phyloP scores from a whole-genome alignment of 35 echinoderm and acorn worm species.

The Anneissia japonica region DNA sequence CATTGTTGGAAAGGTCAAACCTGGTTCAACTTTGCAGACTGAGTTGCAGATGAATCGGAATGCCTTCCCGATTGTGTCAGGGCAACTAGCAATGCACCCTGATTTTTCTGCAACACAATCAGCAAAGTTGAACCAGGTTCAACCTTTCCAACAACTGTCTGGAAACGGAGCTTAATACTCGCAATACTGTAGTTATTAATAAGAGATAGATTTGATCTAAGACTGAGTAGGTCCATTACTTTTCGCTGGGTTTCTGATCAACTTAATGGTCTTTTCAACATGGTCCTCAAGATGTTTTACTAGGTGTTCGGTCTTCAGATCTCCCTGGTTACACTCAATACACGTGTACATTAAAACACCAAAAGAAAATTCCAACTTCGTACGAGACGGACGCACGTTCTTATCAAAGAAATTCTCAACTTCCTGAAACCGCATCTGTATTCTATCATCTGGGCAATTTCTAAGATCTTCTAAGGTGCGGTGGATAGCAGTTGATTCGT shows the following conservation, averaged over 20 bases:
- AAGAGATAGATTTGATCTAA: too few species aligned
- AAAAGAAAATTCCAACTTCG: background rate
- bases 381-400: background rate
- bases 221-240: background rate
- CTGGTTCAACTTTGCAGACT: too few species aligned
- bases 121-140: too few species aligned
- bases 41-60: too few species aligned
- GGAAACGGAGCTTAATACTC: too few species aligned
- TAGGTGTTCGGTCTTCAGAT: background rate
- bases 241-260: background rate
- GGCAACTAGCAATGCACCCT: too few species aligned
- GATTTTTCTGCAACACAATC: too few species aligned
- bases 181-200: too few species aligned
- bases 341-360: background rate
- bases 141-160: too few species aligned
- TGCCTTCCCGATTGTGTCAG: too few species aligned
- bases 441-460: background rate
- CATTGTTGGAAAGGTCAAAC: too few species aligned
- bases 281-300: background rate
- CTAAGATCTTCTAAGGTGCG: background rate
- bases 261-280: background rate
- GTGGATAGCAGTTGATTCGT: background rate
- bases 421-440: background rate
- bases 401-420: background rate
- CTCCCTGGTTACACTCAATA: background rate